Base-by-base conservation (phyloP, 2,888 invertebrate genomes). In the Schizaphis graminum region DNA sequence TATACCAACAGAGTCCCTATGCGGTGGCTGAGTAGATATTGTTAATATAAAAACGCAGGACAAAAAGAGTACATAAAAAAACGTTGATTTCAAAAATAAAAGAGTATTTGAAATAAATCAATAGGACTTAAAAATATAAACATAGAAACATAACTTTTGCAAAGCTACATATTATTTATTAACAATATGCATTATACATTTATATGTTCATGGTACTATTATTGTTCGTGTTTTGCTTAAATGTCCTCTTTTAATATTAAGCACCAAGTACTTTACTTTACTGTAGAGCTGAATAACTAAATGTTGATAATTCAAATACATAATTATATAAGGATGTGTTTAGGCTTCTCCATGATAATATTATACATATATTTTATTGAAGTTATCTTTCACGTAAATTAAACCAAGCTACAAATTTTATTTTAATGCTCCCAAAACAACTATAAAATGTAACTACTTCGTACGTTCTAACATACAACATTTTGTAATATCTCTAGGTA, bases 401-500 rank as follows among this genome's bases (percentile, higher is more conserved):
- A 84, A 84, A 89, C 84, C 24, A 84, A 56, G 21, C 56, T 13
- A n/a, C 53, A 56, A 44, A 41, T 77, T 89, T 84, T 89, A 77
- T 92, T 93, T 89, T 89, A 93, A 67, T 53, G 47, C 57, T 84
- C 84, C 93, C 84, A 35, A 56, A 84, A 21, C 44, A 44, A 35
- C 77, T 56, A 84, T 89, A 57, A 89, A 93, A 89, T 89, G n/a
- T 84, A 84, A 93, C 56, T 57, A 84, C 77, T 84, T 89, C 24
- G 57, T 84, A 84, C 57, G 56, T 89, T 89, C 26, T 47, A 85
- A 89, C 56, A 67, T 28, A 89, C 84, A 41, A 67, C n/a, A 89
- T 89, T 56, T 35, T 26, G 57, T 89, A 44, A 89, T 89, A 89
- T 85, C 88, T 67, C 28, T 28, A 47, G 44, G 44, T 47, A 57